phyloP scores from a whole-genome alignment of 2,888 invertebrate species.

The Clanis bilineata region DNA sequence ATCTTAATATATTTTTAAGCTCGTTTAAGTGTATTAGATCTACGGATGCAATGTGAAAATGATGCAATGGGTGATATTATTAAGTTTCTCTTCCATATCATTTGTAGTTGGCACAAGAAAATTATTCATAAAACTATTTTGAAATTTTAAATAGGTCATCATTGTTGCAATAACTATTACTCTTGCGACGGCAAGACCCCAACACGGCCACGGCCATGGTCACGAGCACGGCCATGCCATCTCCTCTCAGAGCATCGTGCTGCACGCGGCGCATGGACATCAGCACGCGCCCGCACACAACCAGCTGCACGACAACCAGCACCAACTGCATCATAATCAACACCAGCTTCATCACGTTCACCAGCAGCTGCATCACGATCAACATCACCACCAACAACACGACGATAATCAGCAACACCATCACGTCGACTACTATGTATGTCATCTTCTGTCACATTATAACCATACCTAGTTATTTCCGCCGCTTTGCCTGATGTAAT shows the following conservation, averaged over 20 bases:
- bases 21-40: too few species aligned
- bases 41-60: too few species aligned
- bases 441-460: not conserved
- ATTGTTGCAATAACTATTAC: constrained; percentile 30
- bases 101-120: too few species aligned
- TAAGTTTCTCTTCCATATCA: too few species aligned
- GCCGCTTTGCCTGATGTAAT: too few species aligned
- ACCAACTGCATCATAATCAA: constrained; percentile 13
- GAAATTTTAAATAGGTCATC: constrained; percentile 31
- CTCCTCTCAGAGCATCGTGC: constrained; percentile 46
- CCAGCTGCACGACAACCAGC: constrained; percentile 17
- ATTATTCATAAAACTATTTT: not conserved
- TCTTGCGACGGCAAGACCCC: constrained; percentile 35
- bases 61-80: too few species aligned
- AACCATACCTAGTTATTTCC: too few species aligned
- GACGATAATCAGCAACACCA: not conserved
- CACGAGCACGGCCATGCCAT: constrained; percentile 39
- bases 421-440: constrained; percentile 21
- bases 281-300: constrained; percentile 29
- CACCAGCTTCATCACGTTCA: too few species aligned
- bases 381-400: not conserved
- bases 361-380: too few species aligned
- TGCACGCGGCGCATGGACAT: constrained; percentile 45
- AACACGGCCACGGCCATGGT: constrained; percentile 35
- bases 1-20: too few species aligned